Conservation (phyloP, 2,888 invertebrate species). For the Coleophora flavipennella region DNA sequence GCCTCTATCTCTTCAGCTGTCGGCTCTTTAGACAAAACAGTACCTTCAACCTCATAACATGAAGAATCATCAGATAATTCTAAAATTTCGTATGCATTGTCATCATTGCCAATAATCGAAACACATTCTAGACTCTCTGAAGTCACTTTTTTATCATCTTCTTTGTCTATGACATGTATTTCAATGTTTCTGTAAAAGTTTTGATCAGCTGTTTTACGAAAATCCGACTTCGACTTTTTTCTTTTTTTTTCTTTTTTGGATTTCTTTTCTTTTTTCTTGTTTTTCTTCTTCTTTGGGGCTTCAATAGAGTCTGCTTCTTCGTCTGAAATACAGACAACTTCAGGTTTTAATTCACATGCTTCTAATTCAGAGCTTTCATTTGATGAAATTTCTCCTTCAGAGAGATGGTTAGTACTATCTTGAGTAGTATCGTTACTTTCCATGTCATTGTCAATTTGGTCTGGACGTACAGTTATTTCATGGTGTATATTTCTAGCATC, state of each 20-base stretch:
- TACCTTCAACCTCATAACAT: conserved; percentile 46
- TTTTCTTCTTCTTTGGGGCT: conserved; percentile 21
- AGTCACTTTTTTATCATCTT: conserved; percentile 5
- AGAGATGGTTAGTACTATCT: conserved; percentile 26
- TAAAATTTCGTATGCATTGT: conserved; percentile 43
- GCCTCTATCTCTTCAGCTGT: conserved; percentile 58
- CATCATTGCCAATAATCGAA: conserved; percentile 15
- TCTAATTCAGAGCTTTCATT: conserved; percentile 48
- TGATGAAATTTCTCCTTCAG: conserved; percentile 50
- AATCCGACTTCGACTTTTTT: conserved; percentile 43
- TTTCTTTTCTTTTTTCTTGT: conserved; percentile 55
- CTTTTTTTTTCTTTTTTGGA: conserved; percentile 40
- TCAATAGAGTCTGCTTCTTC: conserved; percentile 28
- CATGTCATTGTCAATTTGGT: background rate
- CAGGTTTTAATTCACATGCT: conserved; percentile 42
- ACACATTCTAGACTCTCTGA: conserved; percentile 6
- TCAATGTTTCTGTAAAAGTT: conserved; percentile 38
- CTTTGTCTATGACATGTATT: conserved; percentile 1
- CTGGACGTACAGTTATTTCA: background rate
- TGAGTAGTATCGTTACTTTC: conserved; percentile 2
- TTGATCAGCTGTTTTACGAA: conserved; percentile 44
- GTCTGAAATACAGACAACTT: conserved; percentile 69
- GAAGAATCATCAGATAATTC: conserved; percentile 57
- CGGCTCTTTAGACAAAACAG: conserved; percentile 56
- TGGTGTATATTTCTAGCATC: background rate